These are phyloP conservation scores for Oligia fasciuncula DNA, from an alignment of 2,888 invertebrate species.

Conservation along the genomic window DNA sequence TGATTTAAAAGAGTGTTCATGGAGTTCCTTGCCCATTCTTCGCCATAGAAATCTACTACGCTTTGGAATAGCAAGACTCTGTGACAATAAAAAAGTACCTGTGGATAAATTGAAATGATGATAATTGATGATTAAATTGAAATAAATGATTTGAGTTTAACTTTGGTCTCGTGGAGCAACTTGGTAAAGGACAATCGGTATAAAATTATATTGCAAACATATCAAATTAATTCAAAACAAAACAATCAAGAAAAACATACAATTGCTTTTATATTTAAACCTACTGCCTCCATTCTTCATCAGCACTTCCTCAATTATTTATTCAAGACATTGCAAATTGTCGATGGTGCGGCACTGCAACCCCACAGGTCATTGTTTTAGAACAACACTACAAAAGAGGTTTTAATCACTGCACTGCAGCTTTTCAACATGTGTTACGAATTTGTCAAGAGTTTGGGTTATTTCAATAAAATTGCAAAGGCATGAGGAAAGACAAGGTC, in stretches of 20 bases:
- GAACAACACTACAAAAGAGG: conserved; percentile 64
- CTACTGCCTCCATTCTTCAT: conserved; percentile 57
- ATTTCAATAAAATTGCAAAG: not conserved
- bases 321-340: conserved; percentile 81
- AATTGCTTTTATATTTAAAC: not conserved
- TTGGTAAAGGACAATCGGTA: not conserved
- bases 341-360: conserved; percentile 64
- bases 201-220: not conserved
- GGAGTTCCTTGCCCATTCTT: too few relatives aligned
- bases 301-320: conserved; percentile 77
- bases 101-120: too few relatives aligned
- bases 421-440: conserved; percentile 29
- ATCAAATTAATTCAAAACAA: not conserved
- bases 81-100: too few relatives aligned
- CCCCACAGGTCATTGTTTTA: conserved; percentile 73
- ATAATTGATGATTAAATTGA: too few relatives aligned
- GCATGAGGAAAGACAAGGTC: not conserved
- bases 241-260: not conserved
- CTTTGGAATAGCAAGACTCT: too few relatives aligned
- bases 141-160: not conserved
- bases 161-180: not conserved
- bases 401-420: conserved; percentile 65
- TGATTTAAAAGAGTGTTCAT: too few relatives aligned
- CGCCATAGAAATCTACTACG: too few relatives aligned
- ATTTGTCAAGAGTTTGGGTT: not conserved